Evolutionary conservation across 1,140 invertebrate genomes (phyloP), one percentile per base, ranked within the genome.

Genomic region (Hormaphis cornu): DNA sequence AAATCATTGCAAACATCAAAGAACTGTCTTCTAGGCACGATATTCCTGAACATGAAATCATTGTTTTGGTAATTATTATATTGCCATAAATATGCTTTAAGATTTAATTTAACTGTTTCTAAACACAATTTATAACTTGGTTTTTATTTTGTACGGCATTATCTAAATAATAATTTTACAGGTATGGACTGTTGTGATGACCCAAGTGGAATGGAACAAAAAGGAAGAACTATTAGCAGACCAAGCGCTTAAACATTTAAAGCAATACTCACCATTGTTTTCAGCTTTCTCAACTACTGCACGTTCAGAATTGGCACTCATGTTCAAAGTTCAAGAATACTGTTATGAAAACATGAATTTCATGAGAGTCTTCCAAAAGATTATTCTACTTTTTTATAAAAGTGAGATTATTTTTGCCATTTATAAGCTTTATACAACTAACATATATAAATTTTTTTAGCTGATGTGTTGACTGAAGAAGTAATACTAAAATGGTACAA

Each of bases 271-370:
- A 73, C 83, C 86, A 48, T 81, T 98, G 70, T 86, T 97, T 77
- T 86, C 85, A 72, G 89, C 90, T 16, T 95, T 97, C 76, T 88
- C 90, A 72, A 84, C 84, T 74, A 88, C 85, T 72, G 87, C 87
- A 73, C 89, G 87, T 75, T 88, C 93, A 58, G 91, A 97, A 80
- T 82, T 95, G 74, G 86, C 87, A 52, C 83, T 97, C 54, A 83
- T 97, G 74, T 82, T 93, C 56, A 93, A 92, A 78, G 88, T 97
- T 74, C 95, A 97, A 80, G 94, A 97, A 77, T 98, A 90, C 81
- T 98, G 95, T 81, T 97, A 97, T 79, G 93, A 95, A 76, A 97
- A 98, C 81, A 97, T 97, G 92, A 94, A 91, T 79, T 97, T 98
- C 79, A 94, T 97, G 90, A 95, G 95, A 79, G 91, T 92, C 78